phyloP scores from a whole-genome alignment of 2,888 invertebrate genomes.

The Ligdia adustata region DNA sequence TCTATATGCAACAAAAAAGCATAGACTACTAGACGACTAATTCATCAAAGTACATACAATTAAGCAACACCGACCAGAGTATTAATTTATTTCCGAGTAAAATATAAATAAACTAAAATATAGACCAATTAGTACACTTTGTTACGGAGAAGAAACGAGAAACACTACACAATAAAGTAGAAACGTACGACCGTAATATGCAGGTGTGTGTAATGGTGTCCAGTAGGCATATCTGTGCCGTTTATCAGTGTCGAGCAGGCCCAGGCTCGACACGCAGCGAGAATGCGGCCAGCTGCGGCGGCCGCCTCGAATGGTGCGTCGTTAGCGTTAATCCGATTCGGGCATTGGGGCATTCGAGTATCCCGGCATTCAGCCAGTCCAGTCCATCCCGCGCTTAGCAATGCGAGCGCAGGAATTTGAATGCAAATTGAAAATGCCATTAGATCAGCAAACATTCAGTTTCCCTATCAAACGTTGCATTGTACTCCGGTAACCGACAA shows the following conservation, averaged over 20 bases:
- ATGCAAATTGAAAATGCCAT: conserved; percentile 81
- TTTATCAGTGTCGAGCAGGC: conserved; percentile 56
- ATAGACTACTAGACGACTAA: too few relatives aligned
- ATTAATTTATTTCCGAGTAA: too few relatives aligned
- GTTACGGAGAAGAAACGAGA: too few relatives aligned
- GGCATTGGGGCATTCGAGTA: conserved; percentile 65
- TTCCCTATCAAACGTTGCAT: conserved; percentile 62
- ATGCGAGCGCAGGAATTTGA: conserved; percentile 71
- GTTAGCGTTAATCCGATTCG: conserved; percentile 79
- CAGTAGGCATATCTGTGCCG: conserved; percentile 36
- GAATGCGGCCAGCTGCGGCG: conserved; percentile 52
- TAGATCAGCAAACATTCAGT: conserved; percentile 75
- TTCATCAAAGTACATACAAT: too few relatives aligned
- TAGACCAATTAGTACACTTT: too few relatives aligned
- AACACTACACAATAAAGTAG: conserved; percentile 19
- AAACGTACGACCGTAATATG: conserved; percentile 24
- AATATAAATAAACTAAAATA: too few relatives aligned
- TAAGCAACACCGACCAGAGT: too few relatives aligned
- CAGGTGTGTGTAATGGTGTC: conserved; percentile 42
- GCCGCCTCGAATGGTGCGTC: conserved; percentile 71
- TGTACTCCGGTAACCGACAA: conserved; percentile 52
- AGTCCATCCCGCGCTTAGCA: conserved; percentile 48
- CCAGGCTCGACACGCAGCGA: conserved; percentile 39
- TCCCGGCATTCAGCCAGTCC: conserved; percentile 55
- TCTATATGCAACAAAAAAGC: too few relatives aligned